Percentiles rank a stretch among this genome's conserved stretches.
Evolutionary conservation across 2,888 invertebrate species (phyloP).

Genomic region (Drosophila stalkeri): DNA sequence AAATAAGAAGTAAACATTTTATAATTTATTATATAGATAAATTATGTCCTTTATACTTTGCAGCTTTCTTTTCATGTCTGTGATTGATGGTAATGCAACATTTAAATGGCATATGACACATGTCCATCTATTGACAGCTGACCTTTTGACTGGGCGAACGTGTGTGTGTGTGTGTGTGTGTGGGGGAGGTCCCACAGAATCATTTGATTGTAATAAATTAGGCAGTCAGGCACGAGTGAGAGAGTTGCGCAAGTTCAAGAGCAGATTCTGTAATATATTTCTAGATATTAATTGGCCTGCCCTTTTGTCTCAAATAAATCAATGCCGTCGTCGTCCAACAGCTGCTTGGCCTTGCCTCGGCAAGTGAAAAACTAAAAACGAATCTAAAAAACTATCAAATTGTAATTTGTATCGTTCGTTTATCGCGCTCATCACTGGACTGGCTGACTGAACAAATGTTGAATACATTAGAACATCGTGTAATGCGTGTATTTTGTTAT

Average conservation of each 20-base stretch:
- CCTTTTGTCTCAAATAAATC: slow-evolving; percentile 55
- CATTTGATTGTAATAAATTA: slow-evolving; percentile 65
- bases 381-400: slow-evolving; percentile 41
- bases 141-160: slow-evolving; percentile 13
- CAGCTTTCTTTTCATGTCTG: slow-evolving; percentile 11
- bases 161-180: neutral
- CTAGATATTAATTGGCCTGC: slow-evolving; percentile 52
- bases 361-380: neutral
- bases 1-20: neutral
- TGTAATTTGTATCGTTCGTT: slow-evolving; percentile 43
- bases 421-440: neutral
- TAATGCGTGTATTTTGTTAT: slow-evolving; percentile 38
- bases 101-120: neutral
- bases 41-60: neutral
- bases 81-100: slow-evolving; percentile 4
- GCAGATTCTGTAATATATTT: slow-evolving; percentile 52
- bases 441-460: slow-evolving; percentile 11
- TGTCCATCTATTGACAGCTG: slow-evolving; percentile 14
- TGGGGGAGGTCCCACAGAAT: slow-evolving; percentile 14
- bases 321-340: slow-evolving; percentile 42
- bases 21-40: neutral
- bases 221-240: neutral
- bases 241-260: slow-evolving; percentile 72
- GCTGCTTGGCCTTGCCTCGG: slow-evolving; percentile 43
- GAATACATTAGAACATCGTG: slow-evolving; percentile 20